phyloP scores from a whole-genome alignment of 2,113 vertebrate genomes.

The Boulengeromyrus knoepffleri region DNA sequence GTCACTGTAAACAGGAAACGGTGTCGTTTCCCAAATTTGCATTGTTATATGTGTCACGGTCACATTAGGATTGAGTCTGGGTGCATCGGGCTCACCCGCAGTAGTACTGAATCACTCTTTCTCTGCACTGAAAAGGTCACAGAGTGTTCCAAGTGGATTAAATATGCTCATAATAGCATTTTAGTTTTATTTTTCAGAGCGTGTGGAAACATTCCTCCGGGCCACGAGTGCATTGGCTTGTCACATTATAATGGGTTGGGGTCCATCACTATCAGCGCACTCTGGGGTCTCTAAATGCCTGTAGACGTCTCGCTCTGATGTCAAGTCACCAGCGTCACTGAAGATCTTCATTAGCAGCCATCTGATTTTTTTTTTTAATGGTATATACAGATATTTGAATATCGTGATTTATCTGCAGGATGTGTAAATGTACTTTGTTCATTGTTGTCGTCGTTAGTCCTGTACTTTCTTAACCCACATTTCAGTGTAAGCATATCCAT shows the following conservation, averaged over 20 bases:
- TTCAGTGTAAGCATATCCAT: neutral
- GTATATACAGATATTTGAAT: neutral
- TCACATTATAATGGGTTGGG: neutral
- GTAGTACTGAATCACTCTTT: slow-evolving; percentile 4
- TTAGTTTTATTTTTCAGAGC: slow-evolving; percentile 6
- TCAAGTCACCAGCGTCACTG: neutral
- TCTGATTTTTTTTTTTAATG: neutral
- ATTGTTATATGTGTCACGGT: neutral
- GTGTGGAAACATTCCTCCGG: neutral
- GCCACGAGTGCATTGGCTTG: neutral
- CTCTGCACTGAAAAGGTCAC: neutral
- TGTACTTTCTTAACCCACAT: neutral
- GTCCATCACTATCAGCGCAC: neutral
- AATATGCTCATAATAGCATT: neutral
- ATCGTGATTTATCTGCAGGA: neutral
- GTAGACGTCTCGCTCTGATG: neutral
- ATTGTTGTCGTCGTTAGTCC: neutral
- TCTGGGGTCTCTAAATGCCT: neutral
- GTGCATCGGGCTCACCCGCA: neutral
- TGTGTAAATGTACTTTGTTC: neutral
- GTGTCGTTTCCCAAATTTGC: neutral
- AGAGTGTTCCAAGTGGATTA: neutral
- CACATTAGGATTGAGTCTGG: slow-evolving; percentile 6
- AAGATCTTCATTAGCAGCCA: neutral
- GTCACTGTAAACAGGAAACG: slow-evolving; percentile 24